Evolutionary conservation across 2,888 invertebrate genomes (phyloP), one percentile per base, ranked within the genome.

Genomic region (Acleris sparsana): DNA sequence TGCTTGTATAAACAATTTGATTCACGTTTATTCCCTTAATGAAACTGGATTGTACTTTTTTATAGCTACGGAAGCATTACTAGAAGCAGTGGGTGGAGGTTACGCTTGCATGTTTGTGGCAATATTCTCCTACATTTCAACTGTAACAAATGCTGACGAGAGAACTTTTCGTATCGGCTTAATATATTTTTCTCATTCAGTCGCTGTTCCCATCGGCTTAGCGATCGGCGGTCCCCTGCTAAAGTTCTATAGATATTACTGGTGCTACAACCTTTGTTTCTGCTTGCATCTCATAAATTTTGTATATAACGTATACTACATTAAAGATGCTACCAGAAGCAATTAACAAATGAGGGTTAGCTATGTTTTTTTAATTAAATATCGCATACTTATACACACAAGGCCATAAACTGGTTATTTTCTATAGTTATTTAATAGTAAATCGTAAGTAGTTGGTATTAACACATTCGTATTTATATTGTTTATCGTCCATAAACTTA

Each of bases 181-280:
- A 39, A 73, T 78, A 22, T 79, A 73, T 67, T 78, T 81, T 33
- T 75, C 72, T 39, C 69, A 74, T 0, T 75, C 76, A 6, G 77
- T 77, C 1, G 77, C 77, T 16, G 71, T 78, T 62, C 80, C 79
- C 0, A 70, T 80, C 5, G 80, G 79, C 4, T 61, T 77, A 17
- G 73, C 74, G 2, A 61, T 75, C 0, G 79, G 76, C 63, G 80
- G 81, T 3, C 56, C 79, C 3, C 64, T 81, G 17, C 60, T 80
- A 20, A 78, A 73, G 29, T 55, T 61, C 7, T 68, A 69, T 33
- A 79, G 79, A 9, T 80, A 95, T 79, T 69, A 67, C 17, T 67
- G 61, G 53, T 70, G 73, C 18, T 82, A 76, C 53, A 74, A 73
- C 18, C 59, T 75, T 5, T 60, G 77, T 2, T 60, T 73, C 25